A percentile compares a stretch with the other conserved stretches of the same genome.
phyloP scores from a whole-genome alignment of 1,140 invertebrate species.

The Colletes gigas region DNA sequence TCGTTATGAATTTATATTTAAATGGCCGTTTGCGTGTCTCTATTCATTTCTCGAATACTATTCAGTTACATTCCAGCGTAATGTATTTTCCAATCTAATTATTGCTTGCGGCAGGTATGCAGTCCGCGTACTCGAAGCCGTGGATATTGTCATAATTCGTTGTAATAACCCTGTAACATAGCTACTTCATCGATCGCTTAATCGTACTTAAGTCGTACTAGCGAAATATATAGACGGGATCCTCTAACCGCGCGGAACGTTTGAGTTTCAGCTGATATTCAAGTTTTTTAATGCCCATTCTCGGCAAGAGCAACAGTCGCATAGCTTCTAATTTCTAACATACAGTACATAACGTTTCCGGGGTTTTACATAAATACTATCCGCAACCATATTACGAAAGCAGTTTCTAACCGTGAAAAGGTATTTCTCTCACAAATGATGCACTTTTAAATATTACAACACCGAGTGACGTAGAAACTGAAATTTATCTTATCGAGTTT shows the following conservation, averaged over 20 bases:
- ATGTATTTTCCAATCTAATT: conserved; percentile 65
- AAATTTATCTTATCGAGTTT: no score
- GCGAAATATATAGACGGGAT: conserved; percentile 49
- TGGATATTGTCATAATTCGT: conserved; percentile 68
- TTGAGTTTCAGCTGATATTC: conserved; percentile 51
- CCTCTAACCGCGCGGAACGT: conserved; percentile 51
- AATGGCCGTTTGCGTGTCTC: conserved; percentile 60
- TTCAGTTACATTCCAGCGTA: conserved; percentile 52
- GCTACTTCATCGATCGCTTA: conserved; percentile 67
- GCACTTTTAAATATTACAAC: not conserved
- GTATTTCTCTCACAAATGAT: not conserved
- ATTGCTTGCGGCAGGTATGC: conserved; percentile 66
- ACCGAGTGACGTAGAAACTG: no score
- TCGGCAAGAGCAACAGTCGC: conserved; percentile 20
- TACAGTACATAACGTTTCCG: not conserved
- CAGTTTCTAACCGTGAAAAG: not conserved
- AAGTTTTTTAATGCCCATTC: conserved; percentile 51
- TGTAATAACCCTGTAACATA: conserved; percentile 69
- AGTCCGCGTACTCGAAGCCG: conserved; percentile 44
- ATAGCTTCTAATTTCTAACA: conserved; percentile 34
- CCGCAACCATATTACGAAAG: conserved; percentile 22
- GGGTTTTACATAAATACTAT: conserved; percentile 13
- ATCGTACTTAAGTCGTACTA: conserved; percentile 54
- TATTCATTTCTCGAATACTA: conserved; percentile 57
- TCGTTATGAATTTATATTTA: conserved; percentile 65